Evolutionary conservation across 2,797 vertebrate genomes (phyloP), one percentile per base, ranked within the genome.

Genomic region (Tenualosa thibaudeaui): DNA sequence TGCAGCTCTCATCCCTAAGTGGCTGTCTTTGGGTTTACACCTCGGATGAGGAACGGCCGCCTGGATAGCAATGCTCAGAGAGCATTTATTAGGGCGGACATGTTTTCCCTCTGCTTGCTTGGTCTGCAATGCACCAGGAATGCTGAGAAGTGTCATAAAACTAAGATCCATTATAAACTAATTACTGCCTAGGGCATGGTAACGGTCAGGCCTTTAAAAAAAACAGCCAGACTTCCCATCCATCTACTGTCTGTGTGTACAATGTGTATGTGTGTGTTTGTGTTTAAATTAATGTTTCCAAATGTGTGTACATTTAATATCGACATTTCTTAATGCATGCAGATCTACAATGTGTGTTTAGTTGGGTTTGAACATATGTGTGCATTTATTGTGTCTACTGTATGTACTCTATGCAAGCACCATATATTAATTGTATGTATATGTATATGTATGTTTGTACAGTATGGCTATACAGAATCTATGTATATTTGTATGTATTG

Each of bases 261-360:
- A 49, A 0, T 40, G 65, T 75, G 68, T 43, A 6, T 43, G 15
- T 43, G 68, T 75, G 68, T 40, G 3, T 40, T 75, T 40, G 26
- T 13, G 12, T 17, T 26, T 71, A 6, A 62, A 62, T 6, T 24
- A 24, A 9, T 62, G n/a, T 62, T 51, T 51, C 10, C 22, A 56
- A 56, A 56, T 19, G 19, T 56, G 17, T 56, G 54, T 56, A 22
- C 62, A 26, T 26, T 24, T 26, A 60, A 62, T 62, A 24, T n/a
- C 2, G 53, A 78, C 7, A 51, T 60, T 4, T 60, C n/a, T 40
- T 62, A 75, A 85, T 50, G 84, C 81, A 68, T 71, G 60, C 43
- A 19, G 56, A 54, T 81, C 13, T 78, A 3, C 19, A 12, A 12
- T 51, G 50, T 51, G 50, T 9, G 50, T 51, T 51, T 1, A 12